Base-by-base conservation (phyloP, 2,797 vertebrate genomes). In the Thaleichthys pacificus region DNA sequence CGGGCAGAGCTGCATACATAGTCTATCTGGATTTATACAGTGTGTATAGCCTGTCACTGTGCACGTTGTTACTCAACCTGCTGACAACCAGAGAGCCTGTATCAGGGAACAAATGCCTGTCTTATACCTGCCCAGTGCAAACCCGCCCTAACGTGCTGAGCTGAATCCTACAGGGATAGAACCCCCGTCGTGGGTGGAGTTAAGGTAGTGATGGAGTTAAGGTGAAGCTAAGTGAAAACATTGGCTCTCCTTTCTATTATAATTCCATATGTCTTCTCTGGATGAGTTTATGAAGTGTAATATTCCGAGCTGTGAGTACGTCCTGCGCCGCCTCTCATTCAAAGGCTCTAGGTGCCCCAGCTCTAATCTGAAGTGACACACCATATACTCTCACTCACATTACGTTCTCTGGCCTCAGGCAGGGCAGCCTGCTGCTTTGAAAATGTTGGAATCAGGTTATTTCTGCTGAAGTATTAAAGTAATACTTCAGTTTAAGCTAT, bases 381-480 rank as follows among this genome's bases (percentile, higher is more conserved):
- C 92, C 93, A 96, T 97, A 95, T 94, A 97, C 96, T 96, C 95
- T 94, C 93, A 93, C 94, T 95, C 95, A 95, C 95, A 97, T 97
- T 97, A 97, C 93, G 91, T 74, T 84, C 88, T 95, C 92, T 42
- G 38, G 97, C 97, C 97, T 91, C 90, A 84, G 96, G 97, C 96
- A 93, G 94, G 85, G 90, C 92, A 93, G 93, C 94, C 93, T 91
- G 94, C 94, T 96, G 93, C 94, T 95, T 95, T 95, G 93, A 95
- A 96, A 97, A 95, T 94, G 94, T 94, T 97, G 95, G 93, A 96
- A 96, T 96, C 96, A 95, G 96, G 95, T 97, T 97, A 97, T 98
- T 98, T 97, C 96, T 96, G 96, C 95, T 95, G 95, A 96, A 96
- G 95, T 97, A 98, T 98, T 98, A 98, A 97, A 97, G 96, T 96